Evolutionary conservation across 2,797 vertebrate species (phyloP), one percentile per base, ranked within the genome.

Genomic region (Rhinoraja longicauda): DNA sequence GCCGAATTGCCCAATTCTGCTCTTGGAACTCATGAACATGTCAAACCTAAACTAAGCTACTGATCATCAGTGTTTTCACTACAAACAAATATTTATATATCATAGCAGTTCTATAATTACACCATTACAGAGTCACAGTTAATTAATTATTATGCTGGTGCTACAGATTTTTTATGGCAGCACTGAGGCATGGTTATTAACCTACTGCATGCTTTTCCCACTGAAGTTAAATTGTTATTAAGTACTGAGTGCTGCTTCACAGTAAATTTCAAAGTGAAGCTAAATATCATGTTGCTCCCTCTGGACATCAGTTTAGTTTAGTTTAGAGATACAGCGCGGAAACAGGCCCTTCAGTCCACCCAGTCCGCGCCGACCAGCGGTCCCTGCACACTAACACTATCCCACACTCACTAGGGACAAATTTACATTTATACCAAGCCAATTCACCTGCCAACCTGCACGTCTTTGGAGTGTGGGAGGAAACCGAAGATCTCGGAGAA

Each of bases 141-240:
- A 39, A 70, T 90, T 67, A 90, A 90, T 90, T 82, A 81, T 81
- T 70, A 67, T 90, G 86, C 72, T 73, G 36, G 24, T 39, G 10
- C 4, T 72, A 73, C 67, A 91, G 24, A 21, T 73, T 73, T 90
- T 91, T 91, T 45, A 91, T 91, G 45, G 90, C 32, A 73, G 21
- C 45, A n/a, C 19, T 73, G 21, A 45, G 36, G 2, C 67, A 70
- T 73, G 15, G 29, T 90, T 91, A 29, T 45, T 70, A 91, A 73
- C 36, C 32, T 70, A 67, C 67, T 73, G 67, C 21, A 72, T 24
- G 39, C 32, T 73, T 45, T 91, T 45, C 72, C 36, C 39, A 36
- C 36, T 12, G 9, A 62, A 19, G 19, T 90, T 67, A 36, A 70
- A 39, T 90, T 62, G 72, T 36, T 72, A n/a, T 70, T 32, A 29